A percentile compares a stretch with the other conserved stretches of the same genome.
Evolutionary conservation across 2,888 invertebrate genomes (phyloP).

Genomic region (Plagiodera versicolora): DNA sequence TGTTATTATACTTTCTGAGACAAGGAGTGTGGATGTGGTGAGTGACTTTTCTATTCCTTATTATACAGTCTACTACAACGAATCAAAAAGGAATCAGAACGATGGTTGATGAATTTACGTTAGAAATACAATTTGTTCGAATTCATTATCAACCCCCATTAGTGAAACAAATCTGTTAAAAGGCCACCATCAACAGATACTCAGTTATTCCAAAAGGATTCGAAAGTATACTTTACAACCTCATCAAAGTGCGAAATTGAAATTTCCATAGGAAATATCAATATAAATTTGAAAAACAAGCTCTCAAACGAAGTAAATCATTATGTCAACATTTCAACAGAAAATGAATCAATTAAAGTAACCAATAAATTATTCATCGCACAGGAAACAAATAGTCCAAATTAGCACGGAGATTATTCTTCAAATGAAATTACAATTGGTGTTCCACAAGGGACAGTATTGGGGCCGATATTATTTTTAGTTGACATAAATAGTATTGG

Average conservation of each 20-base stretch:
- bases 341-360: not conserved
- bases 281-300: not conserved
- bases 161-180: not conserved
- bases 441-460: too few relatives aligned
- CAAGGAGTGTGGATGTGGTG: not conserved
- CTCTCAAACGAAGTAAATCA: not conserved
- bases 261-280: not conserved
- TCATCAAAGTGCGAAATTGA: not conserved
- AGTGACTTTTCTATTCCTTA: not conserved
- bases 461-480: too few relatives aligned
- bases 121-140: not conserved
- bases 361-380: not conserved
- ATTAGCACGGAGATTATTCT: too few relatives aligned
- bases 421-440: too few relatives aligned
- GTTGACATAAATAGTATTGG: too few relatives aligned
- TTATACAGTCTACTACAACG: not conserved
- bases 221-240: not conserved
- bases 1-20: not conserved
- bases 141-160: not conserved
- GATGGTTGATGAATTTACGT: slow-evolving; percentile 2
- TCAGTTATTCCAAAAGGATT: not conserved
- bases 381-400: too few relatives aligned
- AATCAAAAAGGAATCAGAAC: slow-evolving; percentile 3
- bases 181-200: slow-evolving; percentile 2
- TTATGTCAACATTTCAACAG: not conserved